phyloP scores from a whole-genome alignment of 2,113 vertebrate species.

The Nothoprocta perdicaria region DNA sequence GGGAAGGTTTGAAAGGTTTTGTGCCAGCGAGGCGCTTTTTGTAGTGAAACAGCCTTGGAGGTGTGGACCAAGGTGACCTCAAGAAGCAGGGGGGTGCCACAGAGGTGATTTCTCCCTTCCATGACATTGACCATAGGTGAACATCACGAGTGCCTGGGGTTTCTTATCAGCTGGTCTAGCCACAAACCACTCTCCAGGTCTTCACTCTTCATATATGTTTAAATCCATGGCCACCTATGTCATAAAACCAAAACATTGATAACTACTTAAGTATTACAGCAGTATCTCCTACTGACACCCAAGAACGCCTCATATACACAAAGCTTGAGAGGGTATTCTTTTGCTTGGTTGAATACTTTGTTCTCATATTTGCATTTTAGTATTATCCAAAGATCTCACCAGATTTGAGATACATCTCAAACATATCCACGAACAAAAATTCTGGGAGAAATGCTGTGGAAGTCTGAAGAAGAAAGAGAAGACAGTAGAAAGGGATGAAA shows the following conservation, averaged over 20 bases:
- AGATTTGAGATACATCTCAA: background rate
- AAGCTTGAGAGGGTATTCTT: background rate
- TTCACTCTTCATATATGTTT: background rate
- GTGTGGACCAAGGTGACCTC: background rate
- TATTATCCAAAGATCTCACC: background rate
- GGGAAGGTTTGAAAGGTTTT: background rate
- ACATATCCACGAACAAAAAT: background rate
- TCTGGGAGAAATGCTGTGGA: background rate
- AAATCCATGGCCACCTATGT: background rate
- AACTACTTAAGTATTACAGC: background rate
- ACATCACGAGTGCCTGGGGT: fast-evolving
- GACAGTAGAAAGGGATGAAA: background rate
- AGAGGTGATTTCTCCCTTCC: background rate
- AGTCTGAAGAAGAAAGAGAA: background rate
- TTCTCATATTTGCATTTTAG: background rate
- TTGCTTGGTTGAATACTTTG: background rate
- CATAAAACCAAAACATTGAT: background rate
- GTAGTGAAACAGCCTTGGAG: background rate
- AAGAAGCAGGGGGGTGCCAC: background rate
- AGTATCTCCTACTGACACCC: background rate
- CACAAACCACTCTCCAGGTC: background rate
- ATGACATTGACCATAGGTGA: background rate
- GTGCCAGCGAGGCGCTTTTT: background rate
- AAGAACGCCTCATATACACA: background rate
- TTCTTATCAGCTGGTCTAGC: background rate